These are phyloP conservation scores for Pygoscelis adeliae DNA, from an alignment of 2,113 vertebrate genomes.

Conservation along the genomic window DNA sequence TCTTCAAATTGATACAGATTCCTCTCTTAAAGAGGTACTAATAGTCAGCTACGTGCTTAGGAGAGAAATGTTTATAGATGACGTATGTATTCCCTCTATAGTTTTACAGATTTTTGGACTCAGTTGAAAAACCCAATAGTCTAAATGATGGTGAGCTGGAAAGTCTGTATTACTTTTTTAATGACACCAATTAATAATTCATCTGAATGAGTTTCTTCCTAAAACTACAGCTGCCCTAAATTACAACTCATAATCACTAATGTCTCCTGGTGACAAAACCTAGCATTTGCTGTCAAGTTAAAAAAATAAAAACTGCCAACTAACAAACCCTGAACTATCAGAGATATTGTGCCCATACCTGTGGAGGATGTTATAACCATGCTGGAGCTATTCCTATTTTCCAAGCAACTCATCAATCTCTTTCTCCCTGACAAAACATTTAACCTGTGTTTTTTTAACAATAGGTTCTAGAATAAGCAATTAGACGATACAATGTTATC, in stretches of 20 bases:
- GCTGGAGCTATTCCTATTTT: neutral
- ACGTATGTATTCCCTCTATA: neutral
- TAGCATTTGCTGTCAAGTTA: neutral
- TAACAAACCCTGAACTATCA: neutral
- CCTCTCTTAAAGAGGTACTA: neutral
- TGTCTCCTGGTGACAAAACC: neutral
- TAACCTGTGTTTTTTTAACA: slow-evolving; percentile 50
- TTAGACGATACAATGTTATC: neutral
- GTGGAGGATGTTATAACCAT: neutral
- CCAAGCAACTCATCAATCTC: slow-evolving; percentile 14
- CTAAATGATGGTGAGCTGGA: neutral
- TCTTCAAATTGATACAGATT: neutral
- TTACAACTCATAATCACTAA: neutral
- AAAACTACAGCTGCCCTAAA: neutral
- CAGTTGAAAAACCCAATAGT: neutral
- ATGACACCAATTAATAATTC: neutral
- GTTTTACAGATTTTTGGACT: neutral
- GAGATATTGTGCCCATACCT: neutral
- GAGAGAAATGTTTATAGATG: neutral
- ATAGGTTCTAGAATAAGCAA: slow-evolving; percentile 13
- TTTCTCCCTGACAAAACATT: slow-evolving; percentile 25
- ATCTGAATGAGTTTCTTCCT: neutral
- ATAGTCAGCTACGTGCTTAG: neutral
- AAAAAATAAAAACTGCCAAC: neutral
- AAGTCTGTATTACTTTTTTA: neutral